Percentiles rank a stretch among this genome's conserved stretches.
These are phyloP conservation scores for Ectemnius lituratus DNA, from an alignment of 2,888 invertebrate genomes.

Conservation along the genomic window DNA sequence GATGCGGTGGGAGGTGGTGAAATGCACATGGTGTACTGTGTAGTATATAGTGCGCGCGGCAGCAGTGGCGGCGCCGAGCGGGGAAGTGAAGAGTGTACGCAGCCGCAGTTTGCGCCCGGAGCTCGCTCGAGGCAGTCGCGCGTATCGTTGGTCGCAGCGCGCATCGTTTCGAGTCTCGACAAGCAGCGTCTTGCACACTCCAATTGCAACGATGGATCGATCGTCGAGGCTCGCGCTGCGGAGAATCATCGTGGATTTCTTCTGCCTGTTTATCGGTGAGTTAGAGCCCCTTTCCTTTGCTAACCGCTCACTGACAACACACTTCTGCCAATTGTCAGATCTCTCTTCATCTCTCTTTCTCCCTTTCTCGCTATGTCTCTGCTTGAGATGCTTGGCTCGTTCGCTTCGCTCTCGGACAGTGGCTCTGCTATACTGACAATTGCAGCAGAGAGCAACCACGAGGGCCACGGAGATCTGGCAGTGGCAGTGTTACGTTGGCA, in stretches of 20 bases:
- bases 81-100: conserved; percentile 44
- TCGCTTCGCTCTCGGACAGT: too few species aligned
- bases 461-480: conserved; percentile 4
- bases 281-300: conserved; percentile 54
- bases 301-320: not conserved
- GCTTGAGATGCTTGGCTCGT: too few species aligned
- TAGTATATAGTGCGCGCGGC: too few species aligned
- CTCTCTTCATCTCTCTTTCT: not conserved
- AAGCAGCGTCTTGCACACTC: conserved; percentile 24
- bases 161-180: not conserved
- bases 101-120: conserved; percentile 43
- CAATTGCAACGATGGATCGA: conserved; percentile 77
- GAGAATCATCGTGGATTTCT: conserved; percentile 84
- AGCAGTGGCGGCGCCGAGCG: not conserved
- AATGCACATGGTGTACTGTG: not conserved
- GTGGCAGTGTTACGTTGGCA: conserved; percentile 33
- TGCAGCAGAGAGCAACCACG: conserved; percentile 27
- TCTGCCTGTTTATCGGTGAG: conserved; percentile 85
- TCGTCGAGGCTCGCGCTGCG: conserved; percentile 81
- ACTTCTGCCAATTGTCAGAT: not conserved
- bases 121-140: conserved; percentile 38
- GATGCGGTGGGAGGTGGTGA: not conserved
- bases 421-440: too few species aligned
- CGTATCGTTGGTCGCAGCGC: conserved; percentile 3
- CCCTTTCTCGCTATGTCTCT: not conserved